Conservation (phyloP, 2,113 vertebrate genomes). For the Channa maculata region DNA sequence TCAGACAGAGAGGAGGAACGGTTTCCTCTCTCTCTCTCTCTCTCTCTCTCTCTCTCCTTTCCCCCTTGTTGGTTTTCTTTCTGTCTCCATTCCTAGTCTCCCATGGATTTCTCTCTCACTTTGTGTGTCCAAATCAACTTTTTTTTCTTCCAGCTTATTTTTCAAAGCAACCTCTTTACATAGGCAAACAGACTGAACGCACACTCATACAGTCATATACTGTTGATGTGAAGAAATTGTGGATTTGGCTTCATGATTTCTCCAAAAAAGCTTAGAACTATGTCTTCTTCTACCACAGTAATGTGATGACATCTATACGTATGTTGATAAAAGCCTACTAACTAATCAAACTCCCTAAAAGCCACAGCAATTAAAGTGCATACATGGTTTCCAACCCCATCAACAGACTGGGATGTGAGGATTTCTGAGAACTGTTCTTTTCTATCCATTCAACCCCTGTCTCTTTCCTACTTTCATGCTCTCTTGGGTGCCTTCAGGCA, state of each 20-base stretch:
- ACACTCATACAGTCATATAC: constrained; percentile 6
- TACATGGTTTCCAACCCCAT: background rate
- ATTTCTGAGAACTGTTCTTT: constrained; percentile 11
- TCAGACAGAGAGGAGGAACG: constrained; percentile 58
- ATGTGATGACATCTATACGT: too few species aligned
- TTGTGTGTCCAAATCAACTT: constrained; percentile 27
- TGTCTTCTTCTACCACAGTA: background rate
- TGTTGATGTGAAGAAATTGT: constrained; percentile 25
- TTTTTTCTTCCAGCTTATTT: constrained; percentile 16
- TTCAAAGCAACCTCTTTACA: constrained; percentile 12
- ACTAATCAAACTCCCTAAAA: background rate
- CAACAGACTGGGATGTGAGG: background rate
- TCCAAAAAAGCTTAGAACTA: background rate
- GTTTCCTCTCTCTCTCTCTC: constrained; percentile 24
- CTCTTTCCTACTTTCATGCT: constrained; percentile 8
- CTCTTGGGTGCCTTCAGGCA: constrained; percentile 39
- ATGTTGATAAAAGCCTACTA: background rate
- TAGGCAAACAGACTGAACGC: constrained; percentile 21
- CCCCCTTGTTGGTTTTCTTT: constrained; percentile 36
- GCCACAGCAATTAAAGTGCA: constrained; percentile 1
- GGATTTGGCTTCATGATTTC: constrained; percentile 32
- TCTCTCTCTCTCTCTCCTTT: constrained; percentile 14
- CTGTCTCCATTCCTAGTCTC: constrained; percentile 22
- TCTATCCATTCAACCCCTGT: constrained; percentile 14
- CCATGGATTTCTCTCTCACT: background rate